These are phyloP conservation scores for Acanthochromis polyacanthus DNA, from an alignment of 2,113 vertebrate genomes.

Conservation along the genomic window DNA sequence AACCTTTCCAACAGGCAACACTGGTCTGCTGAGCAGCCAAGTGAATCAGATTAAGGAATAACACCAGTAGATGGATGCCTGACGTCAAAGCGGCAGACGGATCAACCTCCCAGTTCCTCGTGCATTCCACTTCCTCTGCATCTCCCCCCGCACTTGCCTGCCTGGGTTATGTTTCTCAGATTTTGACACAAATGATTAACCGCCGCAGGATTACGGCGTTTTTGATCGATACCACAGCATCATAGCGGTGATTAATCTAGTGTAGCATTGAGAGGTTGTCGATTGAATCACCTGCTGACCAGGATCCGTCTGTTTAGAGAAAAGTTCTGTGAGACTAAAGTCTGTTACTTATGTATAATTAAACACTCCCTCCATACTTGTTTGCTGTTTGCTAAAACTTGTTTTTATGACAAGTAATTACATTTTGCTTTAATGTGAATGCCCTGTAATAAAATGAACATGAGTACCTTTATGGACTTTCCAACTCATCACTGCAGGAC, in stretches of 20 bases:
- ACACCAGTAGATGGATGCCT: slow-evolving; percentile 91
- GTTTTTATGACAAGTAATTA: slow-evolving; percentile 37
- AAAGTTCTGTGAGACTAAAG: slow-evolving; percentile 18
- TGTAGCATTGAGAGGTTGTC: slow-evolving; percentile 52
- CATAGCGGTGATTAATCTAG: slow-evolving; percentile 51
- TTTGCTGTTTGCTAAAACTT: neutral
- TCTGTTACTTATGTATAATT: slow-evolving; percentile 28
- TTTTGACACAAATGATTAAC: slow-evolving; percentile 79
- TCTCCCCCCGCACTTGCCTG: slow-evolving; percentile 40
- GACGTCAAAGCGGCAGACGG: slow-evolving; percentile 87
- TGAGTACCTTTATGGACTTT: slow-evolving; percentile 47
- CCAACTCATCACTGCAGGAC: slow-evolving; percentile 61
- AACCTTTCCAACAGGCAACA: slow-evolving; percentile 91
- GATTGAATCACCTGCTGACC: slow-evolving; percentile 52
- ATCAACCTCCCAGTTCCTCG: slow-evolving; percentile 84
- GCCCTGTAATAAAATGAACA: slow-evolving; percentile 45
- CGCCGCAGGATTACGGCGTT: slow-evolving; percentile 51
- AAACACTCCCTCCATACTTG: neutral
- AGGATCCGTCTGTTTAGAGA: neutral
- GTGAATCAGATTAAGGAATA: slow-evolving; percentile 94
- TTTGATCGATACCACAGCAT: slow-evolving; percentile 68
- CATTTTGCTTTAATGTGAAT: slow-evolving; percentile 22
- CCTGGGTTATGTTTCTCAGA: slow-evolving; percentile 67
- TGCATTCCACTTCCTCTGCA: slow-evolving; percentile 83
- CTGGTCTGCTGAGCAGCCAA: slow-evolving; percentile 89